Percentiles rank a stretch among this genome's conserved stretches.
These are phyloP conservation scores for Erythrocebus patas DNA, from an alignment of 2,113 vertebrate species.

Conservation along the genomic window DNA sequence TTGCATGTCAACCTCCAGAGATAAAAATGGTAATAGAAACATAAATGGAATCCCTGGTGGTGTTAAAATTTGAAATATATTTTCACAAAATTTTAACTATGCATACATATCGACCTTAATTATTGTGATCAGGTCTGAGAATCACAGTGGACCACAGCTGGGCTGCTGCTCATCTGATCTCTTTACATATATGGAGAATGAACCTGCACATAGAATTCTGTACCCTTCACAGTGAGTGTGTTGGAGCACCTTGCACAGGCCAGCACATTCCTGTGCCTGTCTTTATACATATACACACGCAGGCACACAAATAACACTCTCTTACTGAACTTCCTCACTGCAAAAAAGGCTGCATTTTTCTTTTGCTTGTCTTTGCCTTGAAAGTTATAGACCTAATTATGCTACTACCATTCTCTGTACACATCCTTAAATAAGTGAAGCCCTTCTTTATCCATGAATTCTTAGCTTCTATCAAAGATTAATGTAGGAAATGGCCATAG, in stretches of 20 bases:
- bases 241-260: accelerated
- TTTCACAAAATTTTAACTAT: conserved; percentile 20
- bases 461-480: background rate
- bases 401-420: background rate
- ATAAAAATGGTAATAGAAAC: conserved; percentile 14
- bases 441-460: background rate
- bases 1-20: background rate
- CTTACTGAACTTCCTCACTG: background rate
- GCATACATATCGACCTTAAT: background rate
- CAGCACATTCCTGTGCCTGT: background rate
- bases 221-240: background rate
- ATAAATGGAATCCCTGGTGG: background rate
- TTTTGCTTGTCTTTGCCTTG: background rate
- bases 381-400: background rate
- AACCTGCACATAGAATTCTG: accelerated
- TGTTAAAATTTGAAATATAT: conserved; percentile 14
- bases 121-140: background rate
- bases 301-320: background rate
- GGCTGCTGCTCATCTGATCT: background rate
- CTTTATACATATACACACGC: background rate
- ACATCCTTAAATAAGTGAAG: background rate
- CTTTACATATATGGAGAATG: background rate
- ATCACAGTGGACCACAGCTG: background rate
- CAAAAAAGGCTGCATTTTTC: background rate
- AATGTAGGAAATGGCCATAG: background rate